These are phyloP conservation scores for Tillus elongatus DNA, from an alignment of 2,888 invertebrate species.

Conservation along the genomic window DNA sequence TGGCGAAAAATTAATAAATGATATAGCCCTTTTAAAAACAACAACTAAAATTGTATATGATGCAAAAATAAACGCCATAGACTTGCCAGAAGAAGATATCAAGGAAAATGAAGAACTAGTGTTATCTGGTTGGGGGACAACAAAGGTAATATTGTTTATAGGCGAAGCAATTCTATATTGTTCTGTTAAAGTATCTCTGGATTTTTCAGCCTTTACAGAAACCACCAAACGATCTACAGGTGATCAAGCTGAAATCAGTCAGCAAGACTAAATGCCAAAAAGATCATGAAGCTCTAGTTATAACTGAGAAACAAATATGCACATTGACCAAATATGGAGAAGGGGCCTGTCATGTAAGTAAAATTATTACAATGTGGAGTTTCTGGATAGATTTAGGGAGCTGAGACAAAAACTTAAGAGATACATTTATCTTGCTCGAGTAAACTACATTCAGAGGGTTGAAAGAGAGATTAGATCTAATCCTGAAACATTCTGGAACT, in stretches of 20 bases:
- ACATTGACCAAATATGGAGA: constrained; percentile 6
- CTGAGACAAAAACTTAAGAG: too few species aligned
- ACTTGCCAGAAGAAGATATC: too few species aligned
- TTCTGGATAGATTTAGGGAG: too few species aligned
- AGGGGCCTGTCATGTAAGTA: constrained; percentile 12
- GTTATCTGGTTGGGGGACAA: constrained; percentile 13
- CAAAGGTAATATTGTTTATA: constrained; percentile 7
- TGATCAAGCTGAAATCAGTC: constrained; percentile 8
- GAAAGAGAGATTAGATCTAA: too few species aligned
- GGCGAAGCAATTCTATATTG: neutral
- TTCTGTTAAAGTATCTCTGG: too few species aligned
- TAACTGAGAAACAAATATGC: constrained; percentile 7
- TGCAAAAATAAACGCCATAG: too few species aligned
- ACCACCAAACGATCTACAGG: constrained; percentile 5
- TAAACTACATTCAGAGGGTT: neutral
- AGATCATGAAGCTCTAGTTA: neutral
- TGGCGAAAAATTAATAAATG: neutral
- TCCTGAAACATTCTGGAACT: too few species aligned
- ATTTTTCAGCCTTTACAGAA: constrained; percentile 11
- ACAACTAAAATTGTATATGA: too few species aligned
- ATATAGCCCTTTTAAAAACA: constrained; percentile 10
- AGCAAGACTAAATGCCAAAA: constrained; percentile 4
- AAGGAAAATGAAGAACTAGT: too few species aligned
- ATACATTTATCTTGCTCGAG: too few species aligned
- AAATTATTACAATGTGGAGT: neutral